Evolutionary conservation across 2,113 vertebrate genomes (phyloP).

Genomic region (Nyctereutes procyonoides): DNA sequence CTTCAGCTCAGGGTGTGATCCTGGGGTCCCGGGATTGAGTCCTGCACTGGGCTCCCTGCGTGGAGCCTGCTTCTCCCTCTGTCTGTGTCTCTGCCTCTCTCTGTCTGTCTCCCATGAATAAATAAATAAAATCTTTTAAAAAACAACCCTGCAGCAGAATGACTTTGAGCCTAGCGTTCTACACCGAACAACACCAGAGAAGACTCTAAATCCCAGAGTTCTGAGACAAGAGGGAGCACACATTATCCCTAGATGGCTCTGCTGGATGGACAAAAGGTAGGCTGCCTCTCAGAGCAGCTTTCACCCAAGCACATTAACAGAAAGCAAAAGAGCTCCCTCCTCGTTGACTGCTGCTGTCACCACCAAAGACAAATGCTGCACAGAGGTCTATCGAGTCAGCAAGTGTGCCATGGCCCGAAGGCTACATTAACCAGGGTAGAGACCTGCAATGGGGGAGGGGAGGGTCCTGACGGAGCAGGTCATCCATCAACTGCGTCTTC

Average conservation of each 20-base stretch:
- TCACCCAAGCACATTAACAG: neutral
- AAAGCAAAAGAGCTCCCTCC: neutral
- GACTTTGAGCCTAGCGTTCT: neutral
- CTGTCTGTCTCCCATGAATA: too few species aligned
- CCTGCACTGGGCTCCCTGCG: too few species aligned
- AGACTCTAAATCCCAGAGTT: neutral
- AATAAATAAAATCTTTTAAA: too few species aligned
- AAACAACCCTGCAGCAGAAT: neutral
- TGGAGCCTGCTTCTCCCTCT: too few species aligned
- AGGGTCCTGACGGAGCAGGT: fast-evolving
- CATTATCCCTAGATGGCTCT: neutral
- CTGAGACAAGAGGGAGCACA: neutral
- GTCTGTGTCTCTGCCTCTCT: too few species aligned
- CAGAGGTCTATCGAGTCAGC: neutral
- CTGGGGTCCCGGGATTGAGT: too few species aligned
- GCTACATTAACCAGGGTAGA: neutral
- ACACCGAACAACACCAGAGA: fast-evolving
- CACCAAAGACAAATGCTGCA: neutral
- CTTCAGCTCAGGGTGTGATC: too few species aligned
- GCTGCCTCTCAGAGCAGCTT: neutral
- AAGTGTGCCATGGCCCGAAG: fast-evolving
- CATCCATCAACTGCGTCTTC: fast-evolving
- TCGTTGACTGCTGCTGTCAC: fast-evolving
- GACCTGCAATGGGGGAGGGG: fast-evolving
- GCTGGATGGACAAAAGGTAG: fast-evolving